Percentiles rank a stretch among this genome's conserved stretches.
Conservation (phyloP, 2,888 invertebrate species). For the Athripsodes cinereus region DNA sequence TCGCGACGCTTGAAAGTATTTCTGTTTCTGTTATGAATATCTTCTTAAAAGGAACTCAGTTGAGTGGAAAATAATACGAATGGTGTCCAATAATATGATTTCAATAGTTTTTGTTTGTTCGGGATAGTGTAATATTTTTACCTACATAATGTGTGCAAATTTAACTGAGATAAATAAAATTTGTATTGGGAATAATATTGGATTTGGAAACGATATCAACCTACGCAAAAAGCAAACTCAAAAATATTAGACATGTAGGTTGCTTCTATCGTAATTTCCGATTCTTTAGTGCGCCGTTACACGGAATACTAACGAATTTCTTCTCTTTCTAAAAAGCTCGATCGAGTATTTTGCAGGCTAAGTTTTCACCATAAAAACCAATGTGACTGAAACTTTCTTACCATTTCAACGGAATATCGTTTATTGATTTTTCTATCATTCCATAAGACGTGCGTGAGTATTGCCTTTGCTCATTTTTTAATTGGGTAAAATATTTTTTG, state of each 20-base stretch:
- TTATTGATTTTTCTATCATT: neutral
- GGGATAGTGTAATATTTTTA: too few species aligned
- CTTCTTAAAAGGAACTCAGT: too few species aligned
- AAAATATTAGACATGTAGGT: neutral
- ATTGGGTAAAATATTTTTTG: neutral
- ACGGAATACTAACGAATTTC: neutral
- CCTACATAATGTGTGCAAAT: too few species aligned
- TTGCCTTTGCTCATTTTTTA: neutral
- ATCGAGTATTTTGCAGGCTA: constrained; percentile 2
- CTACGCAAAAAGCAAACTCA: neutral
- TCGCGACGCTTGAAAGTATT: too few species aligned
- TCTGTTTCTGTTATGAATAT: too few species aligned
- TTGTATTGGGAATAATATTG: too few species aligned
- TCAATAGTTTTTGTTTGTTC: too few species aligned
- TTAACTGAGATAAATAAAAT: too few species aligned
- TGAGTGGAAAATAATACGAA: too few species aligned
- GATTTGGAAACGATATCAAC: too few species aligned
- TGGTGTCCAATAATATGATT: too few species aligned
- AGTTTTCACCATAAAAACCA: neutral
- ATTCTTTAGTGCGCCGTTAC: neutral
- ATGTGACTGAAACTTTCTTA: neutral
- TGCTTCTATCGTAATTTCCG: neutral
- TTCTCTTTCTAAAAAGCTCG: neutral
- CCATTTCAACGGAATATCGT: neutral
- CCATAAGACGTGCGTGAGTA: neutral